Evolutionary conservation across 2,888 invertebrate species (phyloP).

Genomic region (Xanthostigma xanthostigma): DNA sequence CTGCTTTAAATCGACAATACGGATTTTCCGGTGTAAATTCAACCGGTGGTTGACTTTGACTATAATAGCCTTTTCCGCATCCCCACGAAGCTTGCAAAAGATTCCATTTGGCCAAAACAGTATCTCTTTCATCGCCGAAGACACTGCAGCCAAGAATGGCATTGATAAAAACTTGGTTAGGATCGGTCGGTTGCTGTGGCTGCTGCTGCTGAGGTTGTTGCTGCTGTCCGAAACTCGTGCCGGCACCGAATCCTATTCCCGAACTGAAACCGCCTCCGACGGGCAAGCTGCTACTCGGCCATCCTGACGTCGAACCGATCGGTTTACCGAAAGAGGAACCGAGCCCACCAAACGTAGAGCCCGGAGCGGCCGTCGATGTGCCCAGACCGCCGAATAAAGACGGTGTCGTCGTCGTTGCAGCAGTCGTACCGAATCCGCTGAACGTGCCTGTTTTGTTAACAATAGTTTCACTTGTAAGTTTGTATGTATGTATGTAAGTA

Average conservation of each 20-base stretch:
- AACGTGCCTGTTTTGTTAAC: constrained; percentile 10
- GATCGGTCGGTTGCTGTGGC: constrained; percentile 37
- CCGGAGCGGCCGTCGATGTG: constrained; percentile 20
- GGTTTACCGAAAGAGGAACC: constrained; percentile 10
- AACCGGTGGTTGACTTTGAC: constrained; percentile 58
- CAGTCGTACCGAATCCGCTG: constrained; percentile 23
- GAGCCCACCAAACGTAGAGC: constrained; percentile 20
- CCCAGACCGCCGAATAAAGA: constrained; percentile 22
- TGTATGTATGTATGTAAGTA: too few relatives aligned
- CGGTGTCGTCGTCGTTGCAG: constrained; percentile 22
- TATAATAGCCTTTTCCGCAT: constrained; percentile 70
- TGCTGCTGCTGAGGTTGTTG: constrained; percentile 29
- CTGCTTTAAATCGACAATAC: constrained; percentile 85
- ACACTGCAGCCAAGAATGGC: constrained; percentile 66
- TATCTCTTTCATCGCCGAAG: constrained; percentile 91
- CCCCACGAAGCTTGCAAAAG: constrained; percentile 84
- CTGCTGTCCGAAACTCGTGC: constrained; percentile 24
- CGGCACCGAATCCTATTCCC: constrained; percentile 30
- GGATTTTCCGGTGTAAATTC: constrained; percentile 81
- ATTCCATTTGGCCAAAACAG: constrained; percentile 87
- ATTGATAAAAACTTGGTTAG: constrained; percentile 55
- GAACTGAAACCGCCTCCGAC: constrained; percentile 25
- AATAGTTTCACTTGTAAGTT: too few relatives aligned
- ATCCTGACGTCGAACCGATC: constrained; percentile 30
- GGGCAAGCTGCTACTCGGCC: constrained; percentile 28